Conservation (phyloP, 2,113 vertebrate genomes). For the Larimichthys crocea region DNA sequence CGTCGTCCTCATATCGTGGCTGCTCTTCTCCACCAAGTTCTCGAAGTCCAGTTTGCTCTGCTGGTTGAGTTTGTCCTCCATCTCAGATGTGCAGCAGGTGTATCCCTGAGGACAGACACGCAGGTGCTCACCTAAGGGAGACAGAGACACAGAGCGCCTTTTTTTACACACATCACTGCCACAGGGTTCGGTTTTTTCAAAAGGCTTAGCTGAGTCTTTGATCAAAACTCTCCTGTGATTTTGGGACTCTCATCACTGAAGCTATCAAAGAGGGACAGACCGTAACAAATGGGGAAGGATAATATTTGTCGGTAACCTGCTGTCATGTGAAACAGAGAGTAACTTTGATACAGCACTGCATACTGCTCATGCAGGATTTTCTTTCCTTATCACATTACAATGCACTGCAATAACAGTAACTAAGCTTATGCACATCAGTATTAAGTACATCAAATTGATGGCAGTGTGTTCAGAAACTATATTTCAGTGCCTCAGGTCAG, state of each 20-base stretch:
- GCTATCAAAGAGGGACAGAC: conserved; percentile 58
- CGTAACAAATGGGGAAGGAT: conserved; percentile 57
- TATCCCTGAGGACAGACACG: conserved; percentile 97
- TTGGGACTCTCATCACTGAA: conserved; percentile 56
- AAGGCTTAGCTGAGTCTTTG: conserved; percentile 59
- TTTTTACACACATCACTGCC: conserved; percentile 54
- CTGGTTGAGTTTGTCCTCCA: conserved; percentile 95
- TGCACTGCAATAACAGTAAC: neutral
- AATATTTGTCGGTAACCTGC: conserved; percentile 55
- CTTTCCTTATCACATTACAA: conserved; percentile 15
- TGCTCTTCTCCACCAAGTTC: conserved; percentile 91
- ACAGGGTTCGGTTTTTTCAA: conserved; percentile 55
- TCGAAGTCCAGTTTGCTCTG: conserved; percentile 97
- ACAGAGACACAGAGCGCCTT: conserved; percentile 36
- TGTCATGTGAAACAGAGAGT: conserved; percentile 51
- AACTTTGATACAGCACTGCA: conserved; percentile 19
- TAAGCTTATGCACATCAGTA: neutral
- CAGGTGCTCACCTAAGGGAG: conserved; percentile 92
- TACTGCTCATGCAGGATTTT: conserved; percentile 7
- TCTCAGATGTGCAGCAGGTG: conserved; percentile 97
- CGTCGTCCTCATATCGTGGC: conserved; percentile 90
- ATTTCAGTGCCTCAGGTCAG: neutral
- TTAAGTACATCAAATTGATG: neutral
- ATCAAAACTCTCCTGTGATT: conserved; percentile 67
- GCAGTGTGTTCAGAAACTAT: neutral